Conservation (phyloP, 2,888 invertebrate genomes). For the Chymomyza fuscimana region DNA sequence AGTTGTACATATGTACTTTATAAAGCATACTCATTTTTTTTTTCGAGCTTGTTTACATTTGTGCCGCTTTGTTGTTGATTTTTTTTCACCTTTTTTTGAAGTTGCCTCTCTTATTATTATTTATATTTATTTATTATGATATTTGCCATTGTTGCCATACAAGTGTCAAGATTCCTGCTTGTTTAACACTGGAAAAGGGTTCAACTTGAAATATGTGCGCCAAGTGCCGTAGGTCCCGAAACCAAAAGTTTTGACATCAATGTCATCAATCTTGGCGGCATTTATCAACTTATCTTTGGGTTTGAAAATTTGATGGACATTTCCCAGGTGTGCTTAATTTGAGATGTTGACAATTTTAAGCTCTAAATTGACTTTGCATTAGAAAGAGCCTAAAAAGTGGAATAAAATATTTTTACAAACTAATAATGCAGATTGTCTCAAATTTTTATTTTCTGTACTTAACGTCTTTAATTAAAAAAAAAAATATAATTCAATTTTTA, state of each 20-base stretch:
- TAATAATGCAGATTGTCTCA: too few species aligned
- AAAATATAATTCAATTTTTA: too few species aligned
- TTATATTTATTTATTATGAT: slow-evolving; percentile 45
- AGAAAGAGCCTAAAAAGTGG: too few species aligned
- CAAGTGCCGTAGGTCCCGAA: not conserved
- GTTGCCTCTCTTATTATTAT: slow-evolving; percentile 28
- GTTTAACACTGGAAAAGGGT: not conserved
- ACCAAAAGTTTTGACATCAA: not conserved
- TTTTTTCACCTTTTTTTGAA: slow-evolving; percentile 18
- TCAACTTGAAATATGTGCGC: not conserved
- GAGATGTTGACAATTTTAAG: too few species aligned
- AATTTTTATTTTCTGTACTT: too few species aligned
- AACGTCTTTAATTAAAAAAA: too few species aligned
- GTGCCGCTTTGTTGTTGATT: slow-evolving; percentile 10
- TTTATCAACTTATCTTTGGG: not conserved
- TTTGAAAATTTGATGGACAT: not conserved
- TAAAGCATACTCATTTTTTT: too few species aligned
- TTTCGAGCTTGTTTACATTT: too few species aligned
- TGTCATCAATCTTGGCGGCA: not conserved
- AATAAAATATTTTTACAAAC: too few species aligned
- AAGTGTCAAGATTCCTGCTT: slow-evolving; percentile 24
- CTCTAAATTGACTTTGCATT: too few species aligned
- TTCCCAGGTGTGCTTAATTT: too few species aligned
- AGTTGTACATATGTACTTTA: too few species aligned
- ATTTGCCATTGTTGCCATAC: slow-evolving; percentile 26